Percentiles rank a stretch among this genome's conserved stretches.
Evolutionary conservation across 2,888 invertebrate genomes (phyloP).

Genomic region (Actias luna): DNA sequence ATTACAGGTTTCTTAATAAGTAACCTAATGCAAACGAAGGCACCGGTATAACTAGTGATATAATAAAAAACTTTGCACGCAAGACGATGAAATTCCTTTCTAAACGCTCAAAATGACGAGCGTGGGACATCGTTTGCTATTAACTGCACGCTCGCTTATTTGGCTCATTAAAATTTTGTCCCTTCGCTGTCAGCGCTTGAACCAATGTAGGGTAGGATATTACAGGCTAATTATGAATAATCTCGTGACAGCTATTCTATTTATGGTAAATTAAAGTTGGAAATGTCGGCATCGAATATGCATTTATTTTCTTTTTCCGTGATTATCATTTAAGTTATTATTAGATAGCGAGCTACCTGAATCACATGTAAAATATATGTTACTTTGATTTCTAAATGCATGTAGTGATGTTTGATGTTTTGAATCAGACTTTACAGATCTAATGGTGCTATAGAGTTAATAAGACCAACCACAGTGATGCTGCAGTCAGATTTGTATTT

Average conservation of each 20-base stretch:
- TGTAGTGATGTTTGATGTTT: too few species aligned
- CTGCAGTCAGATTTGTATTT: too few species aligned
- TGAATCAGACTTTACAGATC: too few species aligned
- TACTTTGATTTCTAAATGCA: too few species aligned
- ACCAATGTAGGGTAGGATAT: slow-evolving; percentile 37
- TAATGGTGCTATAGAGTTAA: too few species aligned
- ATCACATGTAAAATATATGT: neutral
- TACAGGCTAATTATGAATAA: slow-evolving; percentile 45
- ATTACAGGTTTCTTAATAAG: too few species aligned
- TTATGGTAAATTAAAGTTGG: slow-evolving; percentile 21
- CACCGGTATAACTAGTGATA: too few species aligned
- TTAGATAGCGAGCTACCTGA: neutral
- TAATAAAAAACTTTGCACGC: too few species aligned
- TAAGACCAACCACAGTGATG: too few species aligned
- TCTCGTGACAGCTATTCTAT: slow-evolving; percentile 28
- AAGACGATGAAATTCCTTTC: slow-evolving; percentile 33
- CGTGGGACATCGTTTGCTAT: slow-evolving; percentile 43
- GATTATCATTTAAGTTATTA: neutral
- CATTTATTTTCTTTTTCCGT: neutral
- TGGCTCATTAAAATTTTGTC: slow-evolving; percentile 63
- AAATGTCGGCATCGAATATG: slow-evolving; percentile 20
- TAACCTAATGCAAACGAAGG: too few species aligned
- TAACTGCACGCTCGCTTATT: slow-evolving; percentile 55
- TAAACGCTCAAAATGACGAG: slow-evolving; percentile 41
- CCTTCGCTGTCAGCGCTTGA: slow-evolving; percentile 43